Evolutionary conservation across 2,113 vertebrate genomes (phyloP), one percentile per base, ranked within the genome.

Genomic region (cat (Felis catus)): DNA sequence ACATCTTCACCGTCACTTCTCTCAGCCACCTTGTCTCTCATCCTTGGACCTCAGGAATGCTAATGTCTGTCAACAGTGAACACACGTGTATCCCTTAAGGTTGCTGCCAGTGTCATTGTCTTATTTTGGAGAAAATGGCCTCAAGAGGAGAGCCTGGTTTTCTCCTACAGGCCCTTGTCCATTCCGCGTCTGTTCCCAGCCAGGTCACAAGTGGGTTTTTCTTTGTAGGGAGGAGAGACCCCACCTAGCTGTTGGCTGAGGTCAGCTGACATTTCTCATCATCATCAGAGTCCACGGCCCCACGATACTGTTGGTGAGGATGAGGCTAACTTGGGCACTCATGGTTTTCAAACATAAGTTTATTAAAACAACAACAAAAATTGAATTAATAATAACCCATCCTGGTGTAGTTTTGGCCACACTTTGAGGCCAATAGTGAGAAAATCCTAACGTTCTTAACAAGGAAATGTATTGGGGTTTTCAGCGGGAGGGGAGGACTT

Each of bases 331-430:
- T 53, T 58, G 61, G 39, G 29, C 45, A 70, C 79, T 89, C 51
- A 15, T 45, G n/a, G 53, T 84, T 93, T 78, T 91, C 61, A 90
- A 74, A 94, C 39, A 7, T 71, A 19, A 86, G 61, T 71, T 97
- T 94, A 65, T 80, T 89, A 81, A 81, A 81, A 86, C n/a, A 85
- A 84, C 70, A 80, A 76, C 70, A 61, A 61, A 76, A 74, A 80
- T 70, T 81, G 66, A 86, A 74, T 27, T 84, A 65, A 71, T 61
- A 78, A 91, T 25, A 80, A 84, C 5, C 33, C 11, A 68, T 51
- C 31, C 33, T 70, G 39, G 29, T 25, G 48, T 55, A 70, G 19
- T 83, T 94, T 58, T 27, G 4, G 39, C 21, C 18, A 27, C 36
- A 66, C 12, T 66, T 81, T 25, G 48, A 82, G n/a, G 15, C 45